A percentile compares a stretch with the other conserved stretches of the same genome.
Conservation (phyloP, 2,113 vertebrate species). For the Pelvicachromis taeniatus region DNA sequence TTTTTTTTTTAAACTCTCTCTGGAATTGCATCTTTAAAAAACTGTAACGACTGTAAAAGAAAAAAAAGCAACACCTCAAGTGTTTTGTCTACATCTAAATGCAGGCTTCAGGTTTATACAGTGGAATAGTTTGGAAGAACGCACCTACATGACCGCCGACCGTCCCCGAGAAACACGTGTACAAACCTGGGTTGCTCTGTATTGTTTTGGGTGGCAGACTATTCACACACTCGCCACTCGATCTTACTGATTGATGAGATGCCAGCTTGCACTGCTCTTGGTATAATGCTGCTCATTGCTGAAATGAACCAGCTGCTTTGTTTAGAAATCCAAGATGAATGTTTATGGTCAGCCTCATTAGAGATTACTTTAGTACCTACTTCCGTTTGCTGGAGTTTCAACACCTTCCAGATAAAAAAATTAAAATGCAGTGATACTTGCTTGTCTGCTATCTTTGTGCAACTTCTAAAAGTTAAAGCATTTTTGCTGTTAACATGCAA, state of each 20-base stretch:
- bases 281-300: background rate
- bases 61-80: rapidly evolving
- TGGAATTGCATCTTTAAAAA: background rate
- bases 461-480: background rate
- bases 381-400: background rate
- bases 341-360: background rate
- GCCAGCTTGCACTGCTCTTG: background rate
- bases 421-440: background rate
- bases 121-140: no score
- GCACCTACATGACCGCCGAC: no score
- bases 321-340: background rate
- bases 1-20: background rate
- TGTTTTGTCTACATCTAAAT: no score
- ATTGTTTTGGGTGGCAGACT: background rate
- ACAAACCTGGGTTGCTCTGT: background rate
- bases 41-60: background rate
- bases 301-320: background rate
- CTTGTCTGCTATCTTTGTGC: background rate
- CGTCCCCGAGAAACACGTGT: no score
- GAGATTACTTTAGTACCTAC: background rate
- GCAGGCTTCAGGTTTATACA: no score
- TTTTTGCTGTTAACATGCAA: background rate
- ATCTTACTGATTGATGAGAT: background rate
- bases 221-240: background rate
- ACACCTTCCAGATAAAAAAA: background rate